phyloP scores from a whole-genome alignment of 2,113 vertebrate species.

The Anas platyrhynchos region DNA sequence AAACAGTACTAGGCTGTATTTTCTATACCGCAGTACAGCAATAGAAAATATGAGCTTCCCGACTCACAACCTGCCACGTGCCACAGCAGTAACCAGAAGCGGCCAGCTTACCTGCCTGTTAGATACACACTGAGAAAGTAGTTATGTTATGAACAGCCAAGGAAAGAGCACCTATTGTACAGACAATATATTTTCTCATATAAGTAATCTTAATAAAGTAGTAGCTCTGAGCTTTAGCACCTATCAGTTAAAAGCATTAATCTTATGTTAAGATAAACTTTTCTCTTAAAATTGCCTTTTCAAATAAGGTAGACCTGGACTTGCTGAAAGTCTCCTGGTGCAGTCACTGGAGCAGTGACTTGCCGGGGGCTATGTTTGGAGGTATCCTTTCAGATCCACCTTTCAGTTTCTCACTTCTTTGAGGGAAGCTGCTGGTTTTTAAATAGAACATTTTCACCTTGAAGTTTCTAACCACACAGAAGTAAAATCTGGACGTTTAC shows the following conservation, averaged over 20 bases:
- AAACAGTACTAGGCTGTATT: conserved; percentile 28
- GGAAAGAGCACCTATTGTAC: conserved; percentile 18
- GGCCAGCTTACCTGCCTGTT: neutral
- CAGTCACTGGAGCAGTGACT: neutral
- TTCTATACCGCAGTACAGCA: neutral
- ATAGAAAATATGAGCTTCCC: neutral
- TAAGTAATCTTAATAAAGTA: conserved; percentile 21
- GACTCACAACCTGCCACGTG: neutral
- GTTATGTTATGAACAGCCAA: neutral
- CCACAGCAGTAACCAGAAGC: neutral
- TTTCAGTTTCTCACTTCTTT: neutral
- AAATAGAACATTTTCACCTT: neutral
- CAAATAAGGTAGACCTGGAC: neutral
- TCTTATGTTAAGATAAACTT: neutral
- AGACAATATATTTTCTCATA: neutral
- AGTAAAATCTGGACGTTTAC: neutral
- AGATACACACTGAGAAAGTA: neutral
- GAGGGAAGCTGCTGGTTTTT: conserved; percentile 37
- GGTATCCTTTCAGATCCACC: neutral
- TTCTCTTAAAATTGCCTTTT: neutral
- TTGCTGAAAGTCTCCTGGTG: neutral
- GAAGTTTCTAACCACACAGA: neutral
- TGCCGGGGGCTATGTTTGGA: neutral
- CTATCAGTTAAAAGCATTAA: conserved; percentile 13
- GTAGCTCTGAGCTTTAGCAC: conserved; percentile 47